Evolutionary conservation across 2,113 vertebrate species (phyloP), one percentile per base, ranked within the genome.

Genomic region (Paramisgurnus dabryanus): DNA sequence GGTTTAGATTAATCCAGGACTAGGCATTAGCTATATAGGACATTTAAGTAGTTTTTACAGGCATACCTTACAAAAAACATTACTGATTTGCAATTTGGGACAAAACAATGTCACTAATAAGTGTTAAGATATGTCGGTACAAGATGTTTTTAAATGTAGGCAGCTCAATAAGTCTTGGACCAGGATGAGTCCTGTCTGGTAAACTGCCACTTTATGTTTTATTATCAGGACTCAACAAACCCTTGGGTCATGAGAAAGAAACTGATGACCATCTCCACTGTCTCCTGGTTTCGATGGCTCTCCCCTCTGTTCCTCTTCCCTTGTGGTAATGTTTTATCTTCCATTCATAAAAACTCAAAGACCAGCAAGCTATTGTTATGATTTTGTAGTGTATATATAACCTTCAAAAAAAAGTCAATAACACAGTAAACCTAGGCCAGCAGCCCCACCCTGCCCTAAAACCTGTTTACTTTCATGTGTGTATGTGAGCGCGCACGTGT

Each of bases 401-500:
- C 68, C 58, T 27, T 17, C 7, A 8, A 27, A 34, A 34, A 22
- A 58, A 67, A 74, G 47, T 75, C 72, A 49, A 15, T 68, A 69
- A 73, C 39, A 78, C 22, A 66, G 58, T 75, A 81, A 41, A 80
- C 39, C 78, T 41, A 6, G 15, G 11, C 74, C 74, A 68, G 40
- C 53, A 71, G 67, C 68, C 34, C 64, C 72, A 66, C 82, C 53
- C 64, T 81, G 65, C 40, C 57, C 75, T 74, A 60, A 78, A 73
- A 27, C 45, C 45, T 84, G 75, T 84, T 77, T 71, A 80, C 78
- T 57, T 71, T 58, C 40, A 18, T 7, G 10, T n/a, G 41, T 40
- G 60, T 18, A 18, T 7, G 10, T n/a, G 41, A 27, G 60, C 40
- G 6, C n/a, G 11, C 49, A 22, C 47, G 39, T 61, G 40, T 70